Evolutionary conservation across 1,140 invertebrate genomes (phyloP), one percentile per base, ranked within the genome.

Genomic region (Dryas iulia): DNA sequence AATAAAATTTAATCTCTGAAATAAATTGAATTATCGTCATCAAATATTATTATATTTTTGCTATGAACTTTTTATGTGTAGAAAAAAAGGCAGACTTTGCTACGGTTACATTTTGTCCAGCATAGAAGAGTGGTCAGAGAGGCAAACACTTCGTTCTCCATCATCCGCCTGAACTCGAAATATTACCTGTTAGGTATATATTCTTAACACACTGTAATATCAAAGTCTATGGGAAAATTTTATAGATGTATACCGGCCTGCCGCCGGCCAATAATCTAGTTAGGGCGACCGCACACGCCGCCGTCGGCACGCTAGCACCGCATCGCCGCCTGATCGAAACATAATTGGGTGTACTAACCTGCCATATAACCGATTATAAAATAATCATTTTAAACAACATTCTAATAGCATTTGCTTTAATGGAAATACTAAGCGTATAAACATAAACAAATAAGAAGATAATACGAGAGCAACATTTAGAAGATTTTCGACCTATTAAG

Each of bases 261-360:
- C 59, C 63, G 71, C 67, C 56, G 74, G 68, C 78, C 67, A 78
- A 68, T 88, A 88, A 88, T 88, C 83, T 79, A 70, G 78, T 88
- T 88, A 86, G 73, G 72, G 68, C 78, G 72, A 81, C 82, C 76
- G 79, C 84, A 84, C 81, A 72, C 82, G 80, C 79, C 69, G 75
- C 71, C 73, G 69, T 58, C 69, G 73, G 77, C 77, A 66, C 74
- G 76, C 76, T 72, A 74, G 77, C 80, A 67, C 64, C 80, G 66
- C 61, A 71, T 63, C 56, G 65, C 69, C 66, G 62, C 64, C 77
- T 84, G 86, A 90, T 87, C 86, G 84, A 88, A 83, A 82, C 73
- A 66, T 87, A 90, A 88, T 88, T 90, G 85, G 78, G 79, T 80
- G 78, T 79, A 76, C 77, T 86, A 81, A 87, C 83, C 84, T 87